phyloP scores from a whole-genome alignment of 2,113 vertebrate species.

The Eolophus roseicapilla region DNA sequence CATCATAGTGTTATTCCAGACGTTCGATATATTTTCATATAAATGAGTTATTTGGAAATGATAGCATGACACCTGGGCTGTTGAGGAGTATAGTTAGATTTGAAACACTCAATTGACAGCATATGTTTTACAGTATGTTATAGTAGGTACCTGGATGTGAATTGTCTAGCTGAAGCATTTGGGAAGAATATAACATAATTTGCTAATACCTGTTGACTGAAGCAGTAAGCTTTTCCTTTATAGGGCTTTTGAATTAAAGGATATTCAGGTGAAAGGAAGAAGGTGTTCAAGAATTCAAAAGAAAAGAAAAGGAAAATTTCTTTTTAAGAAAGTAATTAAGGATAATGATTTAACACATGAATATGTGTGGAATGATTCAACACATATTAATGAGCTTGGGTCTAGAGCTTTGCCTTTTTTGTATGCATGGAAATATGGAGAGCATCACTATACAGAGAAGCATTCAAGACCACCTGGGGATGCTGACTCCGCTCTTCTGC shows the following conservation, averaged over 20 bases:
- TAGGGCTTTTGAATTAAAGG: neutral
- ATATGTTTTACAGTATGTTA: neutral
- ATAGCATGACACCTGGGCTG: neutral
- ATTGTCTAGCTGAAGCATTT: neutral
- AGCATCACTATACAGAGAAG: neutral
- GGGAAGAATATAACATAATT: neutral
- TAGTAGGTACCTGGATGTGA: neutral
- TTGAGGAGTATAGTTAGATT: neutral
- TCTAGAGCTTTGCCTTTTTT: neutral
- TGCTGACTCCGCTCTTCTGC: neutral
- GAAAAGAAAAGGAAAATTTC: neutral
- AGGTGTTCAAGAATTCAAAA: neutral
- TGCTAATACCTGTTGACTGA: neutral
- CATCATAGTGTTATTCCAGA: neutral
- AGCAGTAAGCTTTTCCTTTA: neutral
- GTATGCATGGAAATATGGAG: neutral
- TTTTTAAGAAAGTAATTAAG: neutral
- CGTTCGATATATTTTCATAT: neutral
- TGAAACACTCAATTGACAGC: neutral
- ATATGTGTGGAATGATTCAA: neutral
- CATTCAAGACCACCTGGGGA: neutral
- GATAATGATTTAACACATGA: neutral
- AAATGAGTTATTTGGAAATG: neutral
- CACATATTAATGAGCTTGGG: neutral
- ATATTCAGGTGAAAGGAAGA: neutral